phyloP scores from a whole-genome alignment of 2,797 vertebrate genomes.

The Phoebastria nigripes region DNA sequence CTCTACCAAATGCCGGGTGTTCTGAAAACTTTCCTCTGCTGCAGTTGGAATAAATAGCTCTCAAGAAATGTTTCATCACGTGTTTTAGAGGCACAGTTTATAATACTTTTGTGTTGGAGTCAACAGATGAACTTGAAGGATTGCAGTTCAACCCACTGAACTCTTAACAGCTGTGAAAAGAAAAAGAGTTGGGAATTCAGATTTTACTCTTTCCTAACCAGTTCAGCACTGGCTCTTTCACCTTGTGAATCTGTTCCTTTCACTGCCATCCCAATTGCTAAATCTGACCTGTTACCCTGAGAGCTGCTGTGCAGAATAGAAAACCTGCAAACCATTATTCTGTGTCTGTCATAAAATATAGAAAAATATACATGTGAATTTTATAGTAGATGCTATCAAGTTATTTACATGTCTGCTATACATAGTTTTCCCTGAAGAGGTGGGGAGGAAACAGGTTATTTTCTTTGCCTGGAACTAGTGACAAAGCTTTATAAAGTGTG shows the following conservation, averaged over 20 bases:
- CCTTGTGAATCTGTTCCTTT: not conserved
- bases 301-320: not conserved
- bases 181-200: slow-evolving; percentile 38
- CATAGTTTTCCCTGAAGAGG: not conserved
- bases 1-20: slow-evolving; percentile 41
- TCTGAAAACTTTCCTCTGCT: slow-evolving; percentile 71
- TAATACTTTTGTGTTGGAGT: slow-evolving; percentile 73
- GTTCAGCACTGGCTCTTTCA: not conserved
- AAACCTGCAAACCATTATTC: not conserved
- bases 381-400: not conserved
- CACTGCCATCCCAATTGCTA: not conserved
- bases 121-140: slow-evolving; percentile 71
- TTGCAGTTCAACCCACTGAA: slow-evolving; percentile 72
- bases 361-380: not conserved
- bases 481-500: not conserved
- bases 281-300: not conserved
- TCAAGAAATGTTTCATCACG: slow-evolving; percentile 76
- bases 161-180: slow-evolving; percentile 70
- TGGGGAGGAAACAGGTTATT: not conserved
- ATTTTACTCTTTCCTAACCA: slow-evolving; percentile 40
- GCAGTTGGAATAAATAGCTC: slow-evolving; percentile 77
- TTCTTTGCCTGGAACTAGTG: not conserved
- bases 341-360: not conserved
- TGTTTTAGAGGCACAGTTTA: slow-evolving; percentile 77
- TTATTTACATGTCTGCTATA: not conserved